Evolutionary conservation across 2,888 invertebrate genomes (phyloP).

Genomic region (Erpobdella octoculata): DNA sequence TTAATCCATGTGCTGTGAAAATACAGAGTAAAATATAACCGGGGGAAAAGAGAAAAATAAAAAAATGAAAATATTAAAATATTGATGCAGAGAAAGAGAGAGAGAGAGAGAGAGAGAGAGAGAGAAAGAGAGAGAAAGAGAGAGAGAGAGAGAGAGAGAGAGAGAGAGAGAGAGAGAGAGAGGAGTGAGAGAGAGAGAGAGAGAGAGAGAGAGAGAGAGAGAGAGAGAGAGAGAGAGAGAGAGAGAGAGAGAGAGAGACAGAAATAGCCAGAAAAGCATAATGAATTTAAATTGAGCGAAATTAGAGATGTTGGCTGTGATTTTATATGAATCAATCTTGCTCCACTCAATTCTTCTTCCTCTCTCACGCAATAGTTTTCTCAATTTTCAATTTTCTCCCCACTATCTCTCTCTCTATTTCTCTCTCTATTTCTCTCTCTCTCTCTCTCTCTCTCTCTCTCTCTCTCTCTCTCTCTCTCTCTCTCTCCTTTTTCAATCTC

Average conservation of each 20-base stretch:
- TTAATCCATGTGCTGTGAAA: not conserved
- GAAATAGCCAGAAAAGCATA: not conserved
- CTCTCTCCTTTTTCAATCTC: no score
- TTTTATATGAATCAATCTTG: no score
- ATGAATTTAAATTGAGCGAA: no score
- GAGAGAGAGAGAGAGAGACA: no score
- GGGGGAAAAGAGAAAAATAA: not conserved
- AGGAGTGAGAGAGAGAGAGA: no score
- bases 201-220: no score
- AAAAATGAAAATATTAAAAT: not conserved
- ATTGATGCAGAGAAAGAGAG: not conserved
- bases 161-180: not conserved
- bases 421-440: no score
- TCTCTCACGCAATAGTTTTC: not conserved
- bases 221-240: no score
- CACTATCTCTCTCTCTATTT: no score
- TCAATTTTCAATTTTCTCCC: not conserved
- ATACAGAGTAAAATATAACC: not conserved
- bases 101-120: not conserved
- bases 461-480: no score
- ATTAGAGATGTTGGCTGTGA: no score
- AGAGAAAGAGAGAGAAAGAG: not conserved
- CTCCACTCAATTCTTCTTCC: not conserved
- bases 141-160: not conserved
- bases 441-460: not conserved